Base-by-base conservation (phyloP, 2,797 vertebrate genomes). In the Lepilemur ruficaudatus region DNA sequence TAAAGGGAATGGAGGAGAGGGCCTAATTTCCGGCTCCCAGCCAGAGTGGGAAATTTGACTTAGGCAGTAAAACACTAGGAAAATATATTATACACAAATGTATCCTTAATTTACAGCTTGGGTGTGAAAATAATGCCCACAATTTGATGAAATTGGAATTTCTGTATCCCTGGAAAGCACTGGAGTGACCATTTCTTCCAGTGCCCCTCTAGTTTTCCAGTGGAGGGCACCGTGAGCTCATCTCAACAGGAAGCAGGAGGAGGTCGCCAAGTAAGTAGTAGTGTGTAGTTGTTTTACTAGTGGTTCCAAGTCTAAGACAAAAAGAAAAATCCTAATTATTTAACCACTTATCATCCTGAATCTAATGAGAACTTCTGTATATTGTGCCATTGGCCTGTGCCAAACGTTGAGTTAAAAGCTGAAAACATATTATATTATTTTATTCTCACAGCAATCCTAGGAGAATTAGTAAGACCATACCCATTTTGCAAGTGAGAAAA, bases 241-340 rank as follows among this genome's bases (percentile, higher is more conserved):
- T 35, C 50, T 20, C 35, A 50, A 76, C 72, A 41, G 86, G 79
- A 93, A 82, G 73, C 32, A 93, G 86, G 67, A 92, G n/a, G 72
- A 35, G 22, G 43, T 32, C 30, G 8, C 30, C 61, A 17, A 35
- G 52, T 76, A 81, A 50, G 70, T 4, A 2, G 6, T 50, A n/a
- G n/a, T 18, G 48, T 93, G 23, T 90, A 30, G 76, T 65, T 61
- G 25, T 59, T 38, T 17, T 13, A 28, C 22, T 8, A 50, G 12
- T n/a, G 20, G 38, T 38, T 92, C 50, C 25, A 20, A 14, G 48
- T 25, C 18, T 48, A 50, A 86, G 50, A 28, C 23, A 52, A 43
- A 73, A 57, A 69, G 14, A 38, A 63, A 63, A 86, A 43, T 79
- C 22, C 14, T 43, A 20, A 22, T n/a, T n/a, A 22, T 41, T 43